Base-by-base conservation (phyloP, 2,888 invertebrate species). In the Maniola hyperantus region DNA sequence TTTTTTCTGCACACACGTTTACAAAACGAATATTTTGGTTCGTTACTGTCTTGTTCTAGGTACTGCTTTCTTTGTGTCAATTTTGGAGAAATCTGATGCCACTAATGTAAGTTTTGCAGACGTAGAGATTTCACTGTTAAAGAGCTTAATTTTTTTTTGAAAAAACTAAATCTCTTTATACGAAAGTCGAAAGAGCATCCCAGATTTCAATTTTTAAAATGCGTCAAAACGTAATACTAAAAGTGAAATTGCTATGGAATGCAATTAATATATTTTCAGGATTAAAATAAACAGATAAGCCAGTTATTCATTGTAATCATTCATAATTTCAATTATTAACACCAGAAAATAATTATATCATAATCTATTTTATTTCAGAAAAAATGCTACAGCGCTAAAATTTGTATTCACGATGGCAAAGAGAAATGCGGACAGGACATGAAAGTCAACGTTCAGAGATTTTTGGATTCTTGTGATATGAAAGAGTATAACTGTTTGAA, bases 391-490 rank as follows among this genome's bases (percentile, higher is more conserved):
- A 70, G 76, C 36, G 88, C 91, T 5, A 88, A 84, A 71, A 83
- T 75, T 1, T 91, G 91, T 72, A 73, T 89, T 8, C 91, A 91
- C 54, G 79, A 81, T 59, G 77, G 68, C 0, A 64, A 66, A 18
- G 82, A 85, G 48, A 85, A 79, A 63, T 91, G 91, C 69, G 91
- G 87, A 0, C 66, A 76, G 0, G 73, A 84, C 53, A 13, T 57
- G 0, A 20, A 73, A 0, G 80, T 82, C 1, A 64, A 68, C 0
- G 39, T 72, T 4, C 79, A 91, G 4, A 70, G 85, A 54, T 91
- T 91, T 66, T 67, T 85, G 5, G 91, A 91, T 65, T 71, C 77
- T 0, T 91, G 91, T 69, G 91, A 91, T 58, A 78, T 91, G n/a
- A 68, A 79, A 65, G 90, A 91, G 66, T 90, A 77, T 62, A 91